Percentiles rank a stretch among this genome's conserved stretches.
Conservation (phyloP, 1,140 invertebrate genomes). For the Aphis craccivora region DNA sequence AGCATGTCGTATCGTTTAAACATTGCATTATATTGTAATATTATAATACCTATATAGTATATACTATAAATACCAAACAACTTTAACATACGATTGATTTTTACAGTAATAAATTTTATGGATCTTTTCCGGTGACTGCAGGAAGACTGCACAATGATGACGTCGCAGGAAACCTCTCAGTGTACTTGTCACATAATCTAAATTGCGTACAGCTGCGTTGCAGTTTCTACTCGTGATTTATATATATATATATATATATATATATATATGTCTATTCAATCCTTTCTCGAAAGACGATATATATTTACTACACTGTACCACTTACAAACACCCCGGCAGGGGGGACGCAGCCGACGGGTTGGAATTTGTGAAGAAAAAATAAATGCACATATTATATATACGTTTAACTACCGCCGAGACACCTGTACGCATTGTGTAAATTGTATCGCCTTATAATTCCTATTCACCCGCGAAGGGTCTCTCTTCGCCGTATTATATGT, state of each 20-base stretch:
- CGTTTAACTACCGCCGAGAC: background rate
- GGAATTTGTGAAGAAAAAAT: constrained; percentile 12
- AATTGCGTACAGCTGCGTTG: background rate
- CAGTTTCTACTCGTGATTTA: background rate
- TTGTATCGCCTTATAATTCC: constrained; percentile 26
- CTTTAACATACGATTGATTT: background rate
- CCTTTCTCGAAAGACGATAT: background rate
- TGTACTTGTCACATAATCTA: background rate
- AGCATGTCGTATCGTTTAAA: background rate
- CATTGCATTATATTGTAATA: background rate
- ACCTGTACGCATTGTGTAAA: constrained; percentile 5
- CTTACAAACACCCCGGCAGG: background rate
- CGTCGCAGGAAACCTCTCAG: background rate
- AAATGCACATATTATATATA: background rate
- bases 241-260: background rate
- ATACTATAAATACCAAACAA: too few relatives aligned
- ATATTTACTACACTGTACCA: background rate
- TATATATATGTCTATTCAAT: background rate
- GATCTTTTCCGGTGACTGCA: background rate
- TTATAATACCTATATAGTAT: too few relatives aligned
- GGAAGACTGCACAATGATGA: constrained; percentile 11
- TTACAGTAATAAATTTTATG: background rate
- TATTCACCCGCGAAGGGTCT: constrained; percentile 16
- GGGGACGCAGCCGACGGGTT: background rate
- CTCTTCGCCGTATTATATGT: background rate